phyloP scores from a whole-genome alignment of 2,113 vertebrate genomes.

The Cacatua alba region DNA sequence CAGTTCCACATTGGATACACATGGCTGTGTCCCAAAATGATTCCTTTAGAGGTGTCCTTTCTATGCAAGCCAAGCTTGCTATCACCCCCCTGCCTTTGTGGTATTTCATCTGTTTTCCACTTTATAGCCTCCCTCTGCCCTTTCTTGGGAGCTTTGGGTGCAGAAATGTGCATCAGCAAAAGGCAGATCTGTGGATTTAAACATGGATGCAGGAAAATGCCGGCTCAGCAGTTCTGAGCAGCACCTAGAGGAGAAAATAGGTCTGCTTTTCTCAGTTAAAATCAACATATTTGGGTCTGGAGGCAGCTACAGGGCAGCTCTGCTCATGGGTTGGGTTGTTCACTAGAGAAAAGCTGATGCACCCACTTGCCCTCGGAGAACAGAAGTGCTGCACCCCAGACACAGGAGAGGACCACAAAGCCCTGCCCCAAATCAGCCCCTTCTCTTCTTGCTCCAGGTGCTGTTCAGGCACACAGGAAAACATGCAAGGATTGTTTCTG shows the following conservation, averaged over 20 bases:
- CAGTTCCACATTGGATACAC: not conserved
- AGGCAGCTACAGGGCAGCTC: not conserved
- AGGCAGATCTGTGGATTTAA: not conserved
- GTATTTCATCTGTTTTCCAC: not conserved
- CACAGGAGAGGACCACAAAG: not conserved
- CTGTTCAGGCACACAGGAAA: not conserved
- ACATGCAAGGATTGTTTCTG: fast-evolving
- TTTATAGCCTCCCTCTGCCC: not conserved
- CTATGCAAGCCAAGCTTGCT: not conserved
- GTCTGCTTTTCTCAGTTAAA: not conserved
- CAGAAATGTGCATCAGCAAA: not conserved
- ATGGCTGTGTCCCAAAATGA: not conserved
- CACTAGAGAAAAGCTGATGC: not conserved
- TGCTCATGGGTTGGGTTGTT: not conserved
- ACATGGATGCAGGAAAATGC: not conserved
- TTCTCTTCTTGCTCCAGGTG: not conserved
- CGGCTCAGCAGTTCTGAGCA: not conserved
- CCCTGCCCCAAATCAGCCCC: not conserved
- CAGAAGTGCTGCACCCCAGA: not conserved
- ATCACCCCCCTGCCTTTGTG: not conserved
- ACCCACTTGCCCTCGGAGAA: not conserved
- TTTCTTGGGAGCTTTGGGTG: not conserved
- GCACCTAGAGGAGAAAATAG: not conserved
- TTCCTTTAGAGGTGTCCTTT: not conserved
- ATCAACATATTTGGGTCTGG: not conserved